These are phyloP conservation scores for Pipra filicauda DNA, from an alignment of 2,113 vertebrate species.

Conservation along the genomic window DNA sequence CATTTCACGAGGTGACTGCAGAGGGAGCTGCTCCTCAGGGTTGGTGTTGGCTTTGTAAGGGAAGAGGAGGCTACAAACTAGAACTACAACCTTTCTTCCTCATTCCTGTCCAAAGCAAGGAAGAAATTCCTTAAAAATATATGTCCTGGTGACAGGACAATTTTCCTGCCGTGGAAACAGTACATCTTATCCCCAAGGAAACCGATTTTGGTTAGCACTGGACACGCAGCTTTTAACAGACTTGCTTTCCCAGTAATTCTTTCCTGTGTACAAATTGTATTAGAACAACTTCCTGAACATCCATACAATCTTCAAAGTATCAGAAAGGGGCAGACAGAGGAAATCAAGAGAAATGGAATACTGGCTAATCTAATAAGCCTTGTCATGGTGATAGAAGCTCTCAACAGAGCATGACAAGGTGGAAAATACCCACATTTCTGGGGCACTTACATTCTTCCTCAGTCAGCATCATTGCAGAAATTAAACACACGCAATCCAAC, in stretches of 20 bases:
- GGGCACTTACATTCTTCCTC: not conserved
- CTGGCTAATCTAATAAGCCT: slow-evolving; percentile 38
- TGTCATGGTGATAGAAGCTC: slow-evolving; percentile 28
- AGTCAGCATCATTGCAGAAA: not conserved
- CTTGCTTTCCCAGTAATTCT: not conserved
- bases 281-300: slow-evolving; percentile 3
- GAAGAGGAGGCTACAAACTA: not conserved
- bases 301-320: slow-evolving; percentile 15
- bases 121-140: not conserved
- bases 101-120: not conserved
- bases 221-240: not conserved
- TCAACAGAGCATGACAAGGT: slow-evolving; percentile 34
- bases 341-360: slow-evolving; percentile 42
- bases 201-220: not conserved
- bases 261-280: not conserved
- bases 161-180: not conserved
- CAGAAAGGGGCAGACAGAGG: slow-evolving; percentile 1
- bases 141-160: accelerated
- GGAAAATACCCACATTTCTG: slow-evolving; percentile 26
- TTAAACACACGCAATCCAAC: not conserved
- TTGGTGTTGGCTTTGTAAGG: not conserved
- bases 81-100: not conserved
- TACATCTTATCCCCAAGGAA: not conserved
- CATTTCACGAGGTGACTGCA: not conserved
- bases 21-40: slow-evolving; percentile 44